These are phyloP conservation scores for Anhinga rufa DNA, from an alignment of 2,113 vertebrate species.

Conservation along the genomic window DNA sequence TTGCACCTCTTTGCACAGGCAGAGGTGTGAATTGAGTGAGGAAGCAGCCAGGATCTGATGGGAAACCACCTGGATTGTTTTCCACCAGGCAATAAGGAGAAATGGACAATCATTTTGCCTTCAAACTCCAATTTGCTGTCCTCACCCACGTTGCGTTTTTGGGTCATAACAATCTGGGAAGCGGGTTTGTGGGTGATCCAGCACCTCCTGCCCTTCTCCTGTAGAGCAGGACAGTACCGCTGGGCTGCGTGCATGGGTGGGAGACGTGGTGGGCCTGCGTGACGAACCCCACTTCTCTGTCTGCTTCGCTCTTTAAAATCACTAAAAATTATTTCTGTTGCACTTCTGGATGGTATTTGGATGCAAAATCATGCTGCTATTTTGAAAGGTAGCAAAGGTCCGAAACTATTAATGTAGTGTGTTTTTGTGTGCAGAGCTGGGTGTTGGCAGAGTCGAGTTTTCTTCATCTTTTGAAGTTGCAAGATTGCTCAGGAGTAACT, in stretches of 20 bases:
- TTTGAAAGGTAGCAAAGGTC: neutral
- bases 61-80: neutral
- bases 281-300: neutral
- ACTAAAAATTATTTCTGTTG: neutral
- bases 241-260: neutral
- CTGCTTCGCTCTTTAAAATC: neutral
- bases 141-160: neutral
- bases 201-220: neutral
- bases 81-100: neutral
- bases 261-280: neutral
- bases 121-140: neutral
- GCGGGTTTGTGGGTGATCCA: neutral
- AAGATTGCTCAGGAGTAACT: neutral
- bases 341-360: neutral
- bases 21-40: neutral
- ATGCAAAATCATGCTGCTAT: neutral
- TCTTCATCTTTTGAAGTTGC: neutral
- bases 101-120: neutral
- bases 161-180: neutral
- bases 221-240: accelerated
- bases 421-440: neutral
- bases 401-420: accelerated
- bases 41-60: neutral
- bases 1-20: neutral
- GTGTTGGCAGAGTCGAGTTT: neutral